Evolutionary conservation across 2,888 invertebrate genomes (phyloP).

Genomic region (Pseudeuparius sepicola): DNA sequence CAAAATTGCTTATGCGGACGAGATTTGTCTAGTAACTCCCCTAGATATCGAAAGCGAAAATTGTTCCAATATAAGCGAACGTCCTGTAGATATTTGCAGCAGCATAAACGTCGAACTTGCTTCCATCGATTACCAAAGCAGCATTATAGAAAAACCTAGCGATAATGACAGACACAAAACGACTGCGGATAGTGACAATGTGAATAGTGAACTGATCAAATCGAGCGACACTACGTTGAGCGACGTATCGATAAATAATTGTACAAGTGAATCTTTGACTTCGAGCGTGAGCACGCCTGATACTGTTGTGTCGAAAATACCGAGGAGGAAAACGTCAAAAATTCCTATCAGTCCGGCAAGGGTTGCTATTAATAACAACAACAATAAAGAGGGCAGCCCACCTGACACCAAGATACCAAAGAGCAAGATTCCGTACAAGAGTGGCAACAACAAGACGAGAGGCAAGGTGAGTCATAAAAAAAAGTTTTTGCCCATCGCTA

Average conservation of each 20-base stretch:
- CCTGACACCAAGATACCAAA: slow-evolving; percentile 40
- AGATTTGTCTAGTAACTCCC: slow-evolving; percentile 39
- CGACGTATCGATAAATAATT: slow-evolving; percentile 36
- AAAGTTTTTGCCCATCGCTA: too few relatives aligned
- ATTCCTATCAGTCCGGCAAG: slow-evolving; percentile 35
- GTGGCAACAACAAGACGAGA: slow-evolving; percentile 39
- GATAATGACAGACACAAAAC: slow-evolving; percentile 16
- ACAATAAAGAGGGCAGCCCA: slow-evolving; percentile 32
- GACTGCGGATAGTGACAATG: slow-evolving; percentile 20
- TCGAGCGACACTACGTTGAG: slow-evolving; percentile 33
- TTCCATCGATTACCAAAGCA: slow-evolving; percentile 30
- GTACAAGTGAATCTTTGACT: slow-evolving; percentile 55
- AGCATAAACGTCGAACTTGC: slow-evolving; percentile 34
- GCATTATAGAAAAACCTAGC: slow-evolving; percentile 17
- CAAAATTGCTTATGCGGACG: slow-evolving; percentile 37
- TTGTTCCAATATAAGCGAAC: slow-evolving; percentile 36
- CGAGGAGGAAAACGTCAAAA: slow-evolving; percentile 32
- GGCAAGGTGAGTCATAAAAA: slow-evolving; percentile 39
- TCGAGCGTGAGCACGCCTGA: slow-evolving; percentile 62
- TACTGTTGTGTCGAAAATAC: slow-evolving; percentile 56
- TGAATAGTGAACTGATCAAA: slow-evolving; percentile 30
- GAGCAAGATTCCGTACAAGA: slow-evolving; percentile 46
- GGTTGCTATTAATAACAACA: slow-evolving; percentile 32
- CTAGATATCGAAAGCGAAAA: slow-evolving; percentile 37
- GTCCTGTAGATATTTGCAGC: slow-evolving; percentile 37